These are phyloP conservation scores for Lypha dubia DNA, from an alignment of 2,888 invertebrate species.

Conservation along the genomic window DNA sequence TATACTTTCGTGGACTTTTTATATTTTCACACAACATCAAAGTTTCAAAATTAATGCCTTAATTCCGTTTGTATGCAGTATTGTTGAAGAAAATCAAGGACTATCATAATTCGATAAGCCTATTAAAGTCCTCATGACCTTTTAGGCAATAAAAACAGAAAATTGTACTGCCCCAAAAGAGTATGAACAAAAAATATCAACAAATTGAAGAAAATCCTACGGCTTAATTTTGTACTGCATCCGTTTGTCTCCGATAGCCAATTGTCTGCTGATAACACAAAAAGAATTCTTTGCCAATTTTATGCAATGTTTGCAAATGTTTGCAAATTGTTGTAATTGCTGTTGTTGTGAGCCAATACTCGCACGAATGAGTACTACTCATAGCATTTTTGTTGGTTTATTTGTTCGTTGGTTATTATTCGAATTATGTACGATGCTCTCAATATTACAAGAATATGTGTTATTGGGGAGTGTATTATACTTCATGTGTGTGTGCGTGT, in stretches of 20 bases:
- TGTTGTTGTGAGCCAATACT: slow-evolving; percentile 41
- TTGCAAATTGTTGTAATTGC: slow-evolving; percentile 30
- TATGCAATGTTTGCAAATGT: slow-evolving; percentile 1
- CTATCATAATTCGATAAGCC: neutral
- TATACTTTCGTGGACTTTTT: neutral
- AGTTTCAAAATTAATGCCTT: neutral
- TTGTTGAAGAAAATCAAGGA: neutral
- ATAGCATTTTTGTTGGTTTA: slow-evolving; percentile 38
- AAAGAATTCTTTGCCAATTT: slow-evolving; percentile 55
- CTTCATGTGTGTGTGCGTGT: slow-evolving; percentile 28
- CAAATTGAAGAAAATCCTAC: slow-evolving; percentile 12
- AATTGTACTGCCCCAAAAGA: no score
- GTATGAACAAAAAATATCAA: slow-evolving; percentile 4
- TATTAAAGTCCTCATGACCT: neutral
- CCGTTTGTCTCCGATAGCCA: slow-evolving; percentile 33
- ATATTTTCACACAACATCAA: neutral
- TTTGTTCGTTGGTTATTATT: slow-evolving; percentile 47
- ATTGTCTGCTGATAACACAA: slow-evolving; percentile 28
- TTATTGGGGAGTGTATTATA: slow-evolving; percentile 69
- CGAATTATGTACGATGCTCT: slow-evolving; percentile 69
- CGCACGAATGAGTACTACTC: slow-evolving; percentile 51
- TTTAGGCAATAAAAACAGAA: neutral
- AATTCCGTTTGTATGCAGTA: neutral
- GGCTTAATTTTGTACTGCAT: slow-evolving; percentile 37
- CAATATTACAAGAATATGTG: slow-evolving; percentile 68